Evolutionary conservation across 2,797 vertebrate species (phyloP), one percentile per base, ranked within the genome.

Genomic region (Lithobates sylvaticus): DNA sequence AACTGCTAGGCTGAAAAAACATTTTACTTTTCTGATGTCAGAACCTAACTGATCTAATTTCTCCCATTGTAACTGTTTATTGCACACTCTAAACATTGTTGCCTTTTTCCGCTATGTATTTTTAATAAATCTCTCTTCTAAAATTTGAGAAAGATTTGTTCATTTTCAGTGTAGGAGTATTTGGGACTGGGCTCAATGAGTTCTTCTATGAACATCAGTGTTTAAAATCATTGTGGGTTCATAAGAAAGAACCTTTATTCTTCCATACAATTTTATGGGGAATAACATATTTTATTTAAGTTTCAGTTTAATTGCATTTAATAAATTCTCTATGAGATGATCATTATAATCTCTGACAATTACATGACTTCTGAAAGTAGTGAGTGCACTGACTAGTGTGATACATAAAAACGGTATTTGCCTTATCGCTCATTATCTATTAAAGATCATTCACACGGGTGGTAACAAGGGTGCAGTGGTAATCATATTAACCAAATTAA

Each of bases 241-340:
- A 78, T 34, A 76, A 12, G 70, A 42, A 27, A 77, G 16, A 65
- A 50, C 26, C 71, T 27, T 76, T 78, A 13, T 78, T 78, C 58
- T 13, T 21, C 54, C 26, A 21, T 42, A 78, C 36, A 44, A 68
- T 68, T 85, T 84, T 86, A 73, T 12, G 75, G 65, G 77, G 61
- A 68, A 78, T 78, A 78, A 47, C 64, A 26, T 32, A 77, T 36
- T 61, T 67, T 9, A 67, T 67, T 78, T 44, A 78, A 78, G 36
- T 65, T 78, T 78, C 64, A 78, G 36, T 78, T 68, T 78, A 67
- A 78, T 78, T 78, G 61, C 39, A 78, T 68, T 42, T 68, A 78
- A 68, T 78, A 78, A 67, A 68, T 68, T 67, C 61, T 42, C 39
- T 68, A 68, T 78, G 61, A 78, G 77, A 27, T 78, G 34, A 65